Evolutionary conservation across 2,888 invertebrate genomes (phyloP).

Genomic region (Tenthredo livida): DNA sequence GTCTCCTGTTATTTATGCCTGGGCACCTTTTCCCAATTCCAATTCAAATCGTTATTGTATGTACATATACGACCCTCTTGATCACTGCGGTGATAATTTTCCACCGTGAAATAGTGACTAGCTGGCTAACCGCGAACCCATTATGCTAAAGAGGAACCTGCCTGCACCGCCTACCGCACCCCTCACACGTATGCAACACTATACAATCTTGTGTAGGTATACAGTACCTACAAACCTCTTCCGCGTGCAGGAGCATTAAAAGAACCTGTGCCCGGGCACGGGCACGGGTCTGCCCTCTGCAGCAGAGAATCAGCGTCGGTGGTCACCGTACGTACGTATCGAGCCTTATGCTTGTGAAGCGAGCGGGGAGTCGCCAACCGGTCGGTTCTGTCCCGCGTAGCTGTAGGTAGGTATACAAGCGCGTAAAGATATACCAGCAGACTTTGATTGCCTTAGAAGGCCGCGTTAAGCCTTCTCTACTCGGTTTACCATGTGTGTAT

Average conservation of each 20-base stretch:
- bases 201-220: no score
- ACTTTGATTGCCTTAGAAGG: conserved; percentile 52
- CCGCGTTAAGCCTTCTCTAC: conserved; percentile 46
- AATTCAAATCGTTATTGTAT: neutral
- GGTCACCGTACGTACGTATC: neutral
- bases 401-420: neutral
- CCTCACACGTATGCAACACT: neutral
- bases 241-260: conserved; percentile 9
- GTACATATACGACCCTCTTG: neutral
- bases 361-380: conserved; percentile 2
- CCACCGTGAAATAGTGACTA: conserved; percentile 9
- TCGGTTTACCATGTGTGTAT: conserved; percentile 3
- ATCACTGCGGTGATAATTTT: neutral
- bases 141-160: conserved; percentile 1
- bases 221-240: neutral
- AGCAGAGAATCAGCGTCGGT: neutral
- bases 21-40: neutral
- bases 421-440: conserved; percentile 17
- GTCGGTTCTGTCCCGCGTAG: neutral
- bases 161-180: neutral
- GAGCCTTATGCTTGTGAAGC: neutral
- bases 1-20: neutral
- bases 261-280: conserved; percentile 14
- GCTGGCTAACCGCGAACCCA: conserved; percentile 11
- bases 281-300: neutral